A percentile compares a stretch with the other conserved stretches of the same genome.
Conservation (phyloP, 2,113 vertebrate genomes). For the Cheilinus undulatus region DNA sequence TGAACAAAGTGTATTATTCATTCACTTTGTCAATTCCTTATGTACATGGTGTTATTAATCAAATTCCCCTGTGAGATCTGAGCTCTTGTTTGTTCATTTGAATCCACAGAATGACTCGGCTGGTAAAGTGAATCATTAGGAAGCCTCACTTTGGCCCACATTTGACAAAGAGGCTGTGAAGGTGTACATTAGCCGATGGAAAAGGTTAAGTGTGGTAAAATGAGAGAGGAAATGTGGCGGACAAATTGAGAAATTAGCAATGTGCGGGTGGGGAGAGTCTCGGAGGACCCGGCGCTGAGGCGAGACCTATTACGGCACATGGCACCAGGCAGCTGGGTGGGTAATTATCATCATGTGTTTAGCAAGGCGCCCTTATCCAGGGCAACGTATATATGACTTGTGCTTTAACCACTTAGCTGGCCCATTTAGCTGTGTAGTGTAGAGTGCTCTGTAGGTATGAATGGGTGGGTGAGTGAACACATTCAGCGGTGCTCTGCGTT, state of each 20-base stretch:
- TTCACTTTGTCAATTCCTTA: slow-evolving; percentile 69
- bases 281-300: slow-evolving; percentile 76
- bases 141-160: slow-evolving; percentile 76
- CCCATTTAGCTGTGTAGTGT: slow-evolving; percentile 58
- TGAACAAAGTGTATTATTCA: slow-evolving; percentile 75
- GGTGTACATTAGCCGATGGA: slow-evolving; percentile 69
- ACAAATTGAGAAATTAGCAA: slow-evolving; percentile 87
- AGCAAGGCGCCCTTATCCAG: slow-evolving; percentile 76
- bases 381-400: slow-evolving; percentile 71
- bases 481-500: slow-evolving; percentile 16
- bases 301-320: slow-evolving; percentile 81
- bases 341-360: slow-evolving; percentile 84
- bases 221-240: slow-evolving; percentile 67
- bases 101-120: slow-evolving; percentile 55
- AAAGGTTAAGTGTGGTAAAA: slow-evolving; percentile 80
- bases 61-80: slow-evolving; percentile 65
- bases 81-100: slow-evolving; percentile 66
- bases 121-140: slow-evolving; percentile 72
- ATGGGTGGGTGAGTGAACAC: slow-evolving; percentile 17
- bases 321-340: slow-evolving; percentile 81
- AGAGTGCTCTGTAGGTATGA: slow-evolving; percentile 8
- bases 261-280: slow-evolving; percentile 70
- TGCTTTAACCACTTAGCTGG: slow-evolving; percentile 72
- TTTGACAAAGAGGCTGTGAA: slow-evolving; percentile 73
- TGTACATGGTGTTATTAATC: slow-evolving; percentile 65